phyloP scores from a whole-genome alignment of 2,113 vertebrate species.

The Lepus timidus region DNA sequence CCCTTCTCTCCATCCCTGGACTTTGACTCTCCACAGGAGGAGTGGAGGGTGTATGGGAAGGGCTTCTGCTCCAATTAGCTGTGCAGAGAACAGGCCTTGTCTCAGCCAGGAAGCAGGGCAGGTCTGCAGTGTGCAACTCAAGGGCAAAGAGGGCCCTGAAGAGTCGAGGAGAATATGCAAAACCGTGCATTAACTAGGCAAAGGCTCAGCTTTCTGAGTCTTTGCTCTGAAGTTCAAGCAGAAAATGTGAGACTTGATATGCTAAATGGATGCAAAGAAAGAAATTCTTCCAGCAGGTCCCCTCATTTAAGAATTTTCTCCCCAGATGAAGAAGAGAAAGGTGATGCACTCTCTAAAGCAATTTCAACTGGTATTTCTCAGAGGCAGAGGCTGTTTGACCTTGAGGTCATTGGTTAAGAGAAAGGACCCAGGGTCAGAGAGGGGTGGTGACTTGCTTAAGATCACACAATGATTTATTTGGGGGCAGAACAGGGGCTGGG shows the following conservation, averaged over 20 bases:
- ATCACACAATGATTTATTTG: not conserved
- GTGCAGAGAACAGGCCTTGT: not conserved
- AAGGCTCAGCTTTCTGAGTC: conserved; percentile 53
- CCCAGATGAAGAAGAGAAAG: conserved; percentile 69
- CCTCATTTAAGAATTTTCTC: conserved; percentile 32
- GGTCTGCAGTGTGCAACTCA: conserved; percentile 30
- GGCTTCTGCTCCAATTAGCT: conserved; percentile 18
- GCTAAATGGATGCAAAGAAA: conserved; percentile 77
- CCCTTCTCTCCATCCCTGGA: not conserved
- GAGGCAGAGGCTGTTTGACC: conserved; percentile 52
- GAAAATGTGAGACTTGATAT: conserved; percentile 80
- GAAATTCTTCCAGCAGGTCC: conserved; percentile 58
- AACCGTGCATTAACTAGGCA: conserved; percentile 68
- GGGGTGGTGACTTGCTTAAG: not conserved
- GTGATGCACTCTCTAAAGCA: not conserved
- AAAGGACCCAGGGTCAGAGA: not conserved
- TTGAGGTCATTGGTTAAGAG: conserved; percentile 42
- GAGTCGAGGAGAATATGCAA: conserved; percentile 73
- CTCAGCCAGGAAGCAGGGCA: not conserved
- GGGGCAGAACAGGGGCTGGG: not conserved
- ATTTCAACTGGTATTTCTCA: conserved; percentile 54
- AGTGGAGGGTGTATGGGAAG: not conserved
- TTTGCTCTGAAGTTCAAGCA: conserved; percentile 79
- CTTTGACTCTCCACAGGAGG: not conserved
- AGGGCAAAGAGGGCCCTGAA: conserved; percentile 53